These are phyloP conservation scores for Conus ventricosus DNA, from an alignment of 1,140 invertebrate species.

Conservation along the genomic window DNA sequence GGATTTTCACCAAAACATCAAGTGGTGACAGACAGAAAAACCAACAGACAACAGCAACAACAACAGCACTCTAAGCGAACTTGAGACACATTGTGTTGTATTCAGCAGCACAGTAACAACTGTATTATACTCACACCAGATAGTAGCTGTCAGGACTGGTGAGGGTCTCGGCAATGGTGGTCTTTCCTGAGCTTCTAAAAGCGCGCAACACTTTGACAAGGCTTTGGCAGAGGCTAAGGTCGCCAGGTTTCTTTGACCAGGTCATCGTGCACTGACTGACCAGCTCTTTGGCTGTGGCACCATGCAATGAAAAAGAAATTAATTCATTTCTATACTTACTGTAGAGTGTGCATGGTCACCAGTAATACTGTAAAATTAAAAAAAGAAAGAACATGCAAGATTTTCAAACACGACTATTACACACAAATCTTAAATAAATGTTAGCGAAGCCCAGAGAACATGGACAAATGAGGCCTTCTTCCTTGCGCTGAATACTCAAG, in stretches of 20 bases:
- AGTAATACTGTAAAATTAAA: background rate
- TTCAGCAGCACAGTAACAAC: too few species aligned
- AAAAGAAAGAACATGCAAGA: background rate
- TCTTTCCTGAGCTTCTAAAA: slow-evolving; percentile 62
- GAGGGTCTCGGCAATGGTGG: slow-evolving; percentile 60
- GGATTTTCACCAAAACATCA: too few species aligned
- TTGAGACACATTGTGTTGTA: background rate
- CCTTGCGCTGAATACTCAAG: too few species aligned
- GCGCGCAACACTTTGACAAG: slow-evolving; percentile 61
- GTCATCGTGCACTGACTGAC: slow-evolving; percentile 56
- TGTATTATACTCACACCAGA: slow-evolving; percentile 62
- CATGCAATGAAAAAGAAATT: background rate
- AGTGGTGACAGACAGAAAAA: too few species aligned
- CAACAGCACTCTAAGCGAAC: too few species aligned
- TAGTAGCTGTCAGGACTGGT: slow-evolving; percentile 61
- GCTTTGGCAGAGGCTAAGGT: slow-evolving; percentile 63
- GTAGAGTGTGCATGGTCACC: too few species aligned
- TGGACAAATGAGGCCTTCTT: too few species aligned
- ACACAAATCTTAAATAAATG: too few species aligned
- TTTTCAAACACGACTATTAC: too few species aligned
- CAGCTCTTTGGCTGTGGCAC: slow-evolving; percentile 51
- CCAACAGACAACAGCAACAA: too few species aligned
- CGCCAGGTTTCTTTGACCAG: slow-evolving; percentile 60
- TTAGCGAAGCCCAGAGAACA: too few species aligned
- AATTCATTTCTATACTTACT: too few species aligned